These are phyloP conservation scores for Schizopygopsis malacanthus DNA, from an alignment of 2,797 vertebrate species.

Conservation along the genomic window DNA sequence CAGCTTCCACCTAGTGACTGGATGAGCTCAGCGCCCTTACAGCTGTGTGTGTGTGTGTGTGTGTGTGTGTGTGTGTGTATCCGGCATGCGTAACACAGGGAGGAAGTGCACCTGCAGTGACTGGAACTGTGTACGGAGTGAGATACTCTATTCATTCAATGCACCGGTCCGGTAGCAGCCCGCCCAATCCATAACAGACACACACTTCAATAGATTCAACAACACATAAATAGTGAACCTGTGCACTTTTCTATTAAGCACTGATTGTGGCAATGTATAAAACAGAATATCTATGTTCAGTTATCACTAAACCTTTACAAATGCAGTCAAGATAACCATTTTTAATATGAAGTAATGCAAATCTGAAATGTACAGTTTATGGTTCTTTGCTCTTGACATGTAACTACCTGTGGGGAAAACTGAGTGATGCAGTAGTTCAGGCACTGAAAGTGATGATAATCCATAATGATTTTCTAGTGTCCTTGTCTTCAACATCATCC, in stretches of 20 bases:
- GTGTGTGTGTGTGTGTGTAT: too few relatives aligned
- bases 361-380: neutral
- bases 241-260: conserved; percentile 27
- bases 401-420: neutral
- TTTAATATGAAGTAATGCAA: neutral
- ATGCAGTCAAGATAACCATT: conserved; percentile 1
- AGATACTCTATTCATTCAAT: conserved; percentile 4
- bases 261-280: conserved; percentile 41
- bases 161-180: neutral
- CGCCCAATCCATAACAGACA: neutral
- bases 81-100: neutral
- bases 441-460: neutral
- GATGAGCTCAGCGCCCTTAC: neutral
- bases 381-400: neutral
- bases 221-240: conserved; percentile 5
- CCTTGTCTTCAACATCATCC: neutral
- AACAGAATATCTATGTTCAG: conserved; percentile 26
- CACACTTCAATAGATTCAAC: neutral
- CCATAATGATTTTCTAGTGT: neutral
- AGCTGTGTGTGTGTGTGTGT: neutral
- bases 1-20: neutral
- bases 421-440: neutral
- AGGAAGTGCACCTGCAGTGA: conserved; percentile 9
- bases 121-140: neutral
- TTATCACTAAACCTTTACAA: conserved; percentile 7